Base-by-base conservation (phyloP, 2,888 invertebrate species). In the Entomobrya proxima region DNA sequence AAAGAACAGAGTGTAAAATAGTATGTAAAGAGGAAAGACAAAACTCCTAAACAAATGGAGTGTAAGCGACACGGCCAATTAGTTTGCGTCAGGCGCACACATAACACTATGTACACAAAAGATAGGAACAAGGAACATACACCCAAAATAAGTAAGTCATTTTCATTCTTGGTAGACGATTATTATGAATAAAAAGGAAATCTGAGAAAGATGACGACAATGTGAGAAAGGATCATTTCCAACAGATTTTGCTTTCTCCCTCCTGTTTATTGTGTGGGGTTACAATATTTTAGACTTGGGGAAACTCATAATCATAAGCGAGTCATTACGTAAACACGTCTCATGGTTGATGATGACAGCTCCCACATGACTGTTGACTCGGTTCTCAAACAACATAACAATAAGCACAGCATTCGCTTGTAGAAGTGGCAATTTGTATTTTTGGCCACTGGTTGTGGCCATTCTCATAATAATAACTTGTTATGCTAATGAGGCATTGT, bases 271-370 rank as follows among this genome's bases (percentile, higher is more conserved):
- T 24, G 24, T 9, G 15, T 44, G 44, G 44, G 13, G 13, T 44
- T 44, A 44, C n/a, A 7, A 27, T 6, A 24, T 55, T 24, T 24
- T 44, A 13, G 44, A 15, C n/a, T 44, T n/a, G 5, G 5, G 13
- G 18, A 58, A 58, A 58, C 18, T 13, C 27, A 47, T 27, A 67
- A 18, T 47, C n/a, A 44, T n/a, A 47, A 47, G 47, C 47, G 4
- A 47, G 27, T 72, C 72, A 72, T 72, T 72, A 72, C 44, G 18
- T 47, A 47, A 72, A 47, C 44, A 44, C 30, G 72, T 72, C 24
- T 72, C 30, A 72, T 47, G 32, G 72, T 72, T 72, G 47, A 47
- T 72, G 72, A 72, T 72, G 72, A 72, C 47, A 72, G 72, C 47
- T 47, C n/a, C 44, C 47, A 44, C 72, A 44, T 47, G 72, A 47